Evolutionary conservation across 2,113 vertebrate genomes (phyloP).

Genomic region (Scolopax mira): DNA sequence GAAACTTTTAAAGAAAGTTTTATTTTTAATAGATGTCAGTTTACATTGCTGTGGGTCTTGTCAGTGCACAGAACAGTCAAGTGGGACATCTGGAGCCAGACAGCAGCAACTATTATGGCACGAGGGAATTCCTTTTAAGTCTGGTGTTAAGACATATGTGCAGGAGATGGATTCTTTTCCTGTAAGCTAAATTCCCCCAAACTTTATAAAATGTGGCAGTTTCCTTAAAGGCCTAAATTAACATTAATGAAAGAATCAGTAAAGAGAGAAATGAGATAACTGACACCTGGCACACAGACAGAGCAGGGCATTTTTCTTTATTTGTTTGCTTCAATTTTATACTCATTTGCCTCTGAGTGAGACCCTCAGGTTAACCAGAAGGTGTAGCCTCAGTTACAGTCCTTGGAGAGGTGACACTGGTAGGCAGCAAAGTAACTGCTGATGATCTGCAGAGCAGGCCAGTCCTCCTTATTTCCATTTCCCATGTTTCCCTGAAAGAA

Average conservation of each 20-base stretch:
- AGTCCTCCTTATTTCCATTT: background rate
- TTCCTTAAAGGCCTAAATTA: conserved; percentile 51
- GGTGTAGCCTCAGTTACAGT: background rate
- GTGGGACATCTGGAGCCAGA: background rate
- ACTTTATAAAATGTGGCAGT: conserved; percentile 32
- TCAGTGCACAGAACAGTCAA: background rate
- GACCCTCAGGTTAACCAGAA: background rate
- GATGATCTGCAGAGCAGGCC: background rate
- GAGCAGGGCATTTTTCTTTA: background rate
- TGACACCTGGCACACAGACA: conserved; percentile 46
- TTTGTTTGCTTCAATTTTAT: background rate
- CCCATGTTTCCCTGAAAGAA: background rate
- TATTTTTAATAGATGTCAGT: background rate
- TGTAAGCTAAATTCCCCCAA: background rate
- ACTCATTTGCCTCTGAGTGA: background rate
- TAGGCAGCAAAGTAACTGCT: background rate
- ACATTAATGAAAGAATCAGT: conserved; percentile 56
- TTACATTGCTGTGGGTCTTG: background rate
- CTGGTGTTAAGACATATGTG: conserved; percentile 4
- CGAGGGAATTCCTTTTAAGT: background rate
- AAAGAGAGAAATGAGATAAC: background rate
- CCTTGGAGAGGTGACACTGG: background rate
- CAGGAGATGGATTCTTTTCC: conserved; percentile 8
- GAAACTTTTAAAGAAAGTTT: background rate
- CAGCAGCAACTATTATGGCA: background rate